phyloP scores from a whole-genome alignment of 2,113 vertebrate species.

The Tor tambroides region DNA sequence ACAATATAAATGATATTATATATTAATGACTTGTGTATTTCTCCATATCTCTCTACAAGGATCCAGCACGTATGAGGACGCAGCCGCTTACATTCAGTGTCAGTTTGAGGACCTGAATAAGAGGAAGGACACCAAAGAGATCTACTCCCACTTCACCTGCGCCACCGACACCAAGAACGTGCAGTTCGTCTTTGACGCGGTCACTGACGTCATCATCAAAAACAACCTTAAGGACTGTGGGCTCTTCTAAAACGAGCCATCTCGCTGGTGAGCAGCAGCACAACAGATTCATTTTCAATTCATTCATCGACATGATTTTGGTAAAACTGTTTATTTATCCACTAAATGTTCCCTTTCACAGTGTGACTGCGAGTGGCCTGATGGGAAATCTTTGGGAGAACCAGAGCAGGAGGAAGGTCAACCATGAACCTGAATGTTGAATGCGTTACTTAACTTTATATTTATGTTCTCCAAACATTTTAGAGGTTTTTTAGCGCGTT shows the following conservation, averaged over 20 bases:
- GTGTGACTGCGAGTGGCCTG: conserved; percentile 34
- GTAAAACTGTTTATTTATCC: conserved; percentile 18
- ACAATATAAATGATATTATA: neutral
- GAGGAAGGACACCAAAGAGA: conserved; percentile 98
- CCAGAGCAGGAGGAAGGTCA: conserved; percentile 63
- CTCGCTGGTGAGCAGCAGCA: neutral
- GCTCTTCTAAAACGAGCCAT: conserved; percentile 85
- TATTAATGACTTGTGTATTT: neutral
- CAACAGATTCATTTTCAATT: neutral
- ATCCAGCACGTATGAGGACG: conserved; percentile 93
- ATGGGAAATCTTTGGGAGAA: conserved; percentile 62
- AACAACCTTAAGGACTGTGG: conserved; percentile 99
- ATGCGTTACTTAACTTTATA: conserved; percentile 75
- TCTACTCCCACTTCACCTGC: conserved; percentile 98
- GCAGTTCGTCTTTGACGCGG: conserved; percentile 98
- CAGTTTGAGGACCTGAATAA: conserved; percentile 98
- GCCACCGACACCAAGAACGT: conserved; percentile 99
- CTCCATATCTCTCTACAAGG: conserved; percentile 70
- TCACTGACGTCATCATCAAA: conserved; percentile 99
- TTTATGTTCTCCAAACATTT: conserved; percentile 86
- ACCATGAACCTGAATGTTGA: conserved; percentile 71
- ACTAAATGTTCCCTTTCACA: conserved; percentile 50
- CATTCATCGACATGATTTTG: neutral
- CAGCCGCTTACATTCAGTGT: conserved; percentile 93
- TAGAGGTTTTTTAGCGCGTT: conserved; percentile 63